Base-by-base conservation (phyloP, 1,140 invertebrate genomes). In the Trinorchestia longiramus region DNA sequence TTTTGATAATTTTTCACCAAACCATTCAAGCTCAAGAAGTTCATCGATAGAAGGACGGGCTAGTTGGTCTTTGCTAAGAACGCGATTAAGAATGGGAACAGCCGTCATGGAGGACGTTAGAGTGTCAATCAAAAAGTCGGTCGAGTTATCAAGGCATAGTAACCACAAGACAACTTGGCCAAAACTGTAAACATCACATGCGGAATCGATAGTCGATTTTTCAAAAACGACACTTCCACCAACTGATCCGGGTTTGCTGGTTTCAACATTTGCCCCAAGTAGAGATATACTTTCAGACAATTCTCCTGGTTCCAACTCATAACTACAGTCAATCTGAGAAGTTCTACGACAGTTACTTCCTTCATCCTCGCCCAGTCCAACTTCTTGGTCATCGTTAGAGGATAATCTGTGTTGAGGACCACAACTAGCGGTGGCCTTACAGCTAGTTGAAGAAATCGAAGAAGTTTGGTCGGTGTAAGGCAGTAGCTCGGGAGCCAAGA, bases 81-180 rank as follows among this genome's bases (percentile, higher is more conserved):
- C 40, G 43, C 92, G 6, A 17, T 45, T 94, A 23, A 94, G 92
- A 45, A 94, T 23, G 40, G 92, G 43, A 45, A 45, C 43, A 45
- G 92, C 44, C 41, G 44, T n/a, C 36, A 94, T 42, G 3, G 92
- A 45, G 8, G 92, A 47, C 11, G 41, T 94, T 43, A 94, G 43
- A 94, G 43, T 47, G 19, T 94, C 92, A n/a, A 45, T 15, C 92
- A 94, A 43, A 94, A 11, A 45, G 92, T 47, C 43, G 0, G 44
- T 47, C 43, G 43, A 45, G 43, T 94, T n/a, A 40, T 45, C 40
- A 11, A 94, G 92, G 41, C 43, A 94, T 1, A 47, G 40, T n/a
- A 94, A 36, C 92, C 92, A 94, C 43, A 94, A 47, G 19, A 94
- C 43, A 8, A 94, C 44, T 47, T 94, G 92, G 36, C 92, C 92